phyloP scores from a whole-genome alignment of 2,888 invertebrate species.

The Trichogramma dendrolimi region DNA sequence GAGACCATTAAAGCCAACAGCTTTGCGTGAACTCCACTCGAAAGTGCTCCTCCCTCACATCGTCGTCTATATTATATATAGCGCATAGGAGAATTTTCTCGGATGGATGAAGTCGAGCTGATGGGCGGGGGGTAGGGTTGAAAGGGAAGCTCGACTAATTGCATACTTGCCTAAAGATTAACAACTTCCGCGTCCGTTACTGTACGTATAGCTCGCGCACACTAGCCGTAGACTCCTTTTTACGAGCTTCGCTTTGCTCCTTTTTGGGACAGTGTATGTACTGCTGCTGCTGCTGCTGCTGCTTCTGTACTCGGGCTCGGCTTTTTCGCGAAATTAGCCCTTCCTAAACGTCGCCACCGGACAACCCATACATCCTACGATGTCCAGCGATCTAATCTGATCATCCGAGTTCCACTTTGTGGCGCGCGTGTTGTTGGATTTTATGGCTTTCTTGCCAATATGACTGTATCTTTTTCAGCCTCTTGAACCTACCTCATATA shows the following conservation, averaged over 20 bases:
- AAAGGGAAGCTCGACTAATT: slow-evolving; percentile 22
- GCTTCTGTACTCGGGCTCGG: neutral
- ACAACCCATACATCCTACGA: neutral
- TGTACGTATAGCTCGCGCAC: neutral
- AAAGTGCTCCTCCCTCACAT: neutral
- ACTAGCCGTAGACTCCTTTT: slow-evolving; percentile 16
- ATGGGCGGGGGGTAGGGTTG: neutral
- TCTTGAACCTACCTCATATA: no score
- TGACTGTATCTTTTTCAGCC: no score
- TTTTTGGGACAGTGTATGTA: neutral
- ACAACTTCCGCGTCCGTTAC: slow-evolving; percentile 26
- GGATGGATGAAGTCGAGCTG: neutral
- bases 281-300: neutral
- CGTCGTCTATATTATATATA: neutral
- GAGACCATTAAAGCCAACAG: no score
- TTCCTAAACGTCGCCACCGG: slow-evolving; percentile 19
- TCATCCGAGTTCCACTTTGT: no score
- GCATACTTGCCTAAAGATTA: slow-evolving; percentile 27
- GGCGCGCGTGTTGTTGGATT: no score
- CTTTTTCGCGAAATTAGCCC: slow-evolving; percentile 12
- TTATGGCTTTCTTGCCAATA: no score
- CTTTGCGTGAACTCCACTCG: no score
- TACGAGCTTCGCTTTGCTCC: slow-evolving; percentile 8
- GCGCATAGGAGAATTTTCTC: neutral
- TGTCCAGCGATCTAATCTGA: slow-evolving; percentile 8